Percentiles rank a stretch among this genome's conserved stretches.
Evolutionary conservation across 2,888 invertebrate species (phyloP).

Genomic region (Melipona bicolor): DNA sequence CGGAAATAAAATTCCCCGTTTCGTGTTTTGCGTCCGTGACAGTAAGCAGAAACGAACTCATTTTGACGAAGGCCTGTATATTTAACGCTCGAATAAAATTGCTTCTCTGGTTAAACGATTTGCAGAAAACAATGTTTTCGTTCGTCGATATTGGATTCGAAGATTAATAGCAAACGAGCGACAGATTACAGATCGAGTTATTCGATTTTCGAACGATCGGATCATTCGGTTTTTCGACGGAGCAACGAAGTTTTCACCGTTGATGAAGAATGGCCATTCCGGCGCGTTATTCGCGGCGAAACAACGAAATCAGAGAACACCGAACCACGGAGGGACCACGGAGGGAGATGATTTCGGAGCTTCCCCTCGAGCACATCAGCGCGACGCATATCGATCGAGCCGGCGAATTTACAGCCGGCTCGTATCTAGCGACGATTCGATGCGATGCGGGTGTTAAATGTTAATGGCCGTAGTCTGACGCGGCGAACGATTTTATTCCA

Average conservation of each 20-base stretch:
- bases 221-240: background rate
- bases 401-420: constrained; percentile 70
- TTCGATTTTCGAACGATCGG: background rate
- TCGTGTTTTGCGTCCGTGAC: no score
- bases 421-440: constrained; percentile 56
- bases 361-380: constrained; percentile 47
- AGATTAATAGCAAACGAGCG: background rate
- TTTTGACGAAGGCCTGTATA: background rate
- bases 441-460: constrained; percentile 63
- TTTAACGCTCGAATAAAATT: background rate
- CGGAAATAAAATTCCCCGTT: constrained; percentile 25
- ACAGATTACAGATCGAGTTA: background rate
- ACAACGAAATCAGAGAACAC: constrained; percentile 28
- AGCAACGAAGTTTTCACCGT: background rate
- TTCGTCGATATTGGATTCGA: background rate
- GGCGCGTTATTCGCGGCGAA: background rate
- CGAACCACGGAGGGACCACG: constrained; percentile 7
- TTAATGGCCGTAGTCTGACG: constrained; percentile 54
- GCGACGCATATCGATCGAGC: constrained; percentile 70
- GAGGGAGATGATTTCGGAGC: constrained; percentile 54
- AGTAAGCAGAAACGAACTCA: background rate
- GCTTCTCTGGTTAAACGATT: background rate
- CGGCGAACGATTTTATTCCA: constrained; percentile 25
- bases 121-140: background rate
- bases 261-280: background rate